Conservation (phyloP, 2,113 vertebrate genomes). For the Heterocephalus glaber region DNA sequence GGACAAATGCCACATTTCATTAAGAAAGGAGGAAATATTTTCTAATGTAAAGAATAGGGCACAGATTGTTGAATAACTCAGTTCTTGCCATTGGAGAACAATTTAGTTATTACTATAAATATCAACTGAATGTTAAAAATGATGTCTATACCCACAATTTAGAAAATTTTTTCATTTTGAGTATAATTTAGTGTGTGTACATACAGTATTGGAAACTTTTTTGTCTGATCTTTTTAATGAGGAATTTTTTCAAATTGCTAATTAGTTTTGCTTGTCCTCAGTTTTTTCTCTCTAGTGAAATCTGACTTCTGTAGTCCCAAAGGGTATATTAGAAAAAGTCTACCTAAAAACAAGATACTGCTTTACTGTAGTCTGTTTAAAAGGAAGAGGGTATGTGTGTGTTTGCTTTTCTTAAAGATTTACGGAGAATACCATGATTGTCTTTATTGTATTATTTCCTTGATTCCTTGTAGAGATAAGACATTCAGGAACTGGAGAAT, state of each 20-base stretch:
- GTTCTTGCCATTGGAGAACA: not conserved
- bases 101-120: not conserved
- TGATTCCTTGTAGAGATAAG: conserved; percentile 17
- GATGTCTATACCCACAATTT: not conserved
- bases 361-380: not conserved
- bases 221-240: conserved; percentile 2
- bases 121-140: not conserved
- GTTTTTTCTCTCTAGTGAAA: conserved; percentile 49
- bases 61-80: not conserved
- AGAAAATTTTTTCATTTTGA: not conserved
- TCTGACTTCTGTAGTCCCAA: conserved; percentile 27
- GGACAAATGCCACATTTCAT: not conserved
- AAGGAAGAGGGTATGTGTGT: not conserved
- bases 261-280: not conserved
- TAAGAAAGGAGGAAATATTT: not conserved
- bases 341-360: not conserved
- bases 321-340: conserved; percentile 20
- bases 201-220: conserved; percentile 4
- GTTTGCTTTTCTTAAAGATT: conserved; percentile 39
- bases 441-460: conserved; percentile 20
- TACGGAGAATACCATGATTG: not conserved
- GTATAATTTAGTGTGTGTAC: conserved; percentile 1
- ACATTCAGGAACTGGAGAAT: conserved; percentile 18
- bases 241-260: conserved; percentile 18
- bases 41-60: not conserved